Evolutionary conservation across 2,797 vertebrate species (phyloP).

Genomic region (Phataginus tricuspis): DNA sequence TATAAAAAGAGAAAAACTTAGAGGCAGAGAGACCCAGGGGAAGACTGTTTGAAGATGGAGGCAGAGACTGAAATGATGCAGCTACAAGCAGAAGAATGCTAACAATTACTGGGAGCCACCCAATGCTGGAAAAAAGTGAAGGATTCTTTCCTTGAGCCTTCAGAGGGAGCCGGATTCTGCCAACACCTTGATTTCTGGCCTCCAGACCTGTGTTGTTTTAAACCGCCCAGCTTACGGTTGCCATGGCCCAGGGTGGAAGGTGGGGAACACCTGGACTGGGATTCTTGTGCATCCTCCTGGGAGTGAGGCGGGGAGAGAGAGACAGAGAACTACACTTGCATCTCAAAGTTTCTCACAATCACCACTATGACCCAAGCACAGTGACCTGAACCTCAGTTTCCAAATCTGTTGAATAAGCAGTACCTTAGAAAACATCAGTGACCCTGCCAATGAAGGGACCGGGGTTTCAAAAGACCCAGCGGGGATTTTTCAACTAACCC

Average conservation of each 20-base stretch:
- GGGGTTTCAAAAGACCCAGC: not conserved
- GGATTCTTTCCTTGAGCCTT: not conserved
- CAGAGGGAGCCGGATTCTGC: not conserved
- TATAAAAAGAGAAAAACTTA: not conserved
- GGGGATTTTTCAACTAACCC: not conserved
- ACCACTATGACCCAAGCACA: not conserved
- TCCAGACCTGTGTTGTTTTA: too few relatives aligned
- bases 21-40: not conserved
- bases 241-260: not conserved
- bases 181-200: not conserved
- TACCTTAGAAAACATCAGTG: not conserved
- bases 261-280: too few relatives aligned
- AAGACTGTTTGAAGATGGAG: accelerated
- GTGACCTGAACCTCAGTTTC: not conserved
- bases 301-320: not conserved
- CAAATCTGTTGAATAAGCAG: accelerated
- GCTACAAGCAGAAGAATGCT: not conserved
- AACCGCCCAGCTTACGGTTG: not conserved
- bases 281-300: not conserved
- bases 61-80: not conserved
- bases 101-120: not conserved
- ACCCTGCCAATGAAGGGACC: not conserved
- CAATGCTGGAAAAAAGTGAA: not conserved
- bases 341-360: not conserved
- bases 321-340: not conserved